Evolutionary conservation across 2,888 invertebrate genomes (phyloP), one percentile per base, ranked within the genome.

Genomic region (Parasteatoda lunata): DNA sequence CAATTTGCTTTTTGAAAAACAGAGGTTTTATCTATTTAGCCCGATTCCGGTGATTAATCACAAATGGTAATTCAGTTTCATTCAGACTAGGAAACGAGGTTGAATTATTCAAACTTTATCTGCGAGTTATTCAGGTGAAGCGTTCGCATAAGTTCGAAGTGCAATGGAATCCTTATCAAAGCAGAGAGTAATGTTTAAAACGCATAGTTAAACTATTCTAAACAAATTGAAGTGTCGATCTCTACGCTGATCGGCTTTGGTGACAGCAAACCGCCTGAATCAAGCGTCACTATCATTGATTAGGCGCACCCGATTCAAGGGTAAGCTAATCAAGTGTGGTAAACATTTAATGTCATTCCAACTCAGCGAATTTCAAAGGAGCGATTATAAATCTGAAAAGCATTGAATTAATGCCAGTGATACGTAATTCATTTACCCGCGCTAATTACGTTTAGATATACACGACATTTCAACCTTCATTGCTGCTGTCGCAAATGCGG

Each of bases 261-360:
- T 30, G 30, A 30, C 30, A 30, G 2, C 30, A 30, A 30, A 30
- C 30, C 30, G 30, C 30, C 30, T 30, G 30, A 30, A 30, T 30
- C 30, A 30, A 30, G 30, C 30, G 30, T 30, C 30, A 30, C 7
- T 11, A n/a, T n/a, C 59, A 13, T 59, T 59, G 59, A n/a, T 59
- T 4, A 59, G 59, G 8, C 54, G 54, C 54, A 3, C 59, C 59
- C 59, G 59, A 59, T 13, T 59, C 59, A 59, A 59, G n/a, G 59
- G 59, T 73, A 64, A 75, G n/a, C 73, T 66, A 68, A 66, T 84
- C 73, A 76, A 69, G 75, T 69, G 75, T 64, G 45, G 78, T 73
- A 84, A 84, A 84, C 79, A 84, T 59, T 78, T 71, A 72, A 78
- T 84, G 72, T 78, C 77, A 48, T 72, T 54, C n/a, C 13, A 51